Conservation (phyloP, 2,888 invertebrate species). For the Plemyria rubiginata region DNA sequence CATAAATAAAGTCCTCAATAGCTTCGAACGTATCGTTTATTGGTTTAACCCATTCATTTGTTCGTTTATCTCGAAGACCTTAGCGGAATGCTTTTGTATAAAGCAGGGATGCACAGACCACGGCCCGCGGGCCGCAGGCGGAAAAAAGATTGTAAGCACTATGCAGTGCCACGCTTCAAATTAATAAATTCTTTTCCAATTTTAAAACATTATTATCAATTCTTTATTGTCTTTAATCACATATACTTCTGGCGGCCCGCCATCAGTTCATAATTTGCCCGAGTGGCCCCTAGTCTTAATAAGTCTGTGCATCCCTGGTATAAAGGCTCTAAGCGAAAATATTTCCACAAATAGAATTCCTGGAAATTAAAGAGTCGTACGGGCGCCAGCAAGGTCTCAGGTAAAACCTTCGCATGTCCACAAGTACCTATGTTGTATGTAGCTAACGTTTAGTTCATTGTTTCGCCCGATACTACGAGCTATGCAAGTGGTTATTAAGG, state of each 20-base stretch:
- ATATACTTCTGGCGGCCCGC: too few species aligned
- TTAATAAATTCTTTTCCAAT: too few species aligned
- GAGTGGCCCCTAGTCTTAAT: too few species aligned
- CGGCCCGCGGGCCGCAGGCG: too few species aligned
- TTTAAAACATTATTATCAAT: too few species aligned
- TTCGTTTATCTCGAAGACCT: background rate
- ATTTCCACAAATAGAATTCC: slow-evolving; percentile 30
- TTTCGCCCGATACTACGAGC: background rate
- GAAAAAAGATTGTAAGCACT: too few species aligned
- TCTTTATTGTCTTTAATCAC: too few species aligned
- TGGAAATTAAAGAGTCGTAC: slow-evolving; percentile 22
- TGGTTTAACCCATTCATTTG: background rate
- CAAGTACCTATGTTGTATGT: too few species aligned
- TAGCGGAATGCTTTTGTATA: slow-evolving; percentile 16
- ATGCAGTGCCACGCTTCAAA: too few species aligned
- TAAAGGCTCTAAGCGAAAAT: slow-evolving; percentile 19
- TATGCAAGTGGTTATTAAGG: background rate
- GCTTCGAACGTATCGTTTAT: background rate
- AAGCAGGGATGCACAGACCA: too few species aligned
- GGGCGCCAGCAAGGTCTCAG: slow-evolving; percentile 28
- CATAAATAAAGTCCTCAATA: background rate
- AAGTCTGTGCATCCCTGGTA: too few species aligned
- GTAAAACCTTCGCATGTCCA: slow-evolving; percentile 22
- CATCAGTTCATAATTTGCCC: too few species aligned
- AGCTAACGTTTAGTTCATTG: slow-evolving; percentile 1